phyloP scores from a whole-genome alignment of 2,797 vertebrate genomes.

The Tarsius wallacei region DNA sequence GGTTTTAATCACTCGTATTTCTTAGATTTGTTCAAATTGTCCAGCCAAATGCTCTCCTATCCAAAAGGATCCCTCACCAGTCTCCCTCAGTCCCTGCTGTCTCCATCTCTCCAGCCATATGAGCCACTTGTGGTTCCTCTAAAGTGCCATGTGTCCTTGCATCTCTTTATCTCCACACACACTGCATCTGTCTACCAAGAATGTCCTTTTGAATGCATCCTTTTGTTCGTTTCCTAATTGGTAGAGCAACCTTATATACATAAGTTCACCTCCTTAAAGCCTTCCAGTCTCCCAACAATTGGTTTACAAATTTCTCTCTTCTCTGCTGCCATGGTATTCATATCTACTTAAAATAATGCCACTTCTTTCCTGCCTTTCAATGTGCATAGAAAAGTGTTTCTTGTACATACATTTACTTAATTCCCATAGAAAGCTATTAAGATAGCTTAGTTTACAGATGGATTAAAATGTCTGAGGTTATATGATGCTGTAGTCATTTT shows the following conservation, averaged over 20 bases:
- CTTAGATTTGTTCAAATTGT: background rate
- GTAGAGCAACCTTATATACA: background rate
- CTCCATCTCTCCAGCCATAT: background rate
- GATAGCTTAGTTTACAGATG: background rate
- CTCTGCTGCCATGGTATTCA: background rate
- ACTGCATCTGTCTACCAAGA: background rate
- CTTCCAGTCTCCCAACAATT: background rate
- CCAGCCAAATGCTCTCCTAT: background rate
- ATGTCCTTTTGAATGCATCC: background rate
- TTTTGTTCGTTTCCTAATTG: slow-evolving; percentile 1
- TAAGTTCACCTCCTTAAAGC: background rate
- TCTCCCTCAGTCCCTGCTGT: accelerated
- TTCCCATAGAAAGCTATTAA: slow-evolving; percentile 23
- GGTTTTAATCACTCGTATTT: background rate
- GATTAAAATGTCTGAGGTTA: background rate
- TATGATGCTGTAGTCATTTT: background rate
- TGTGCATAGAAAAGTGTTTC: background rate
- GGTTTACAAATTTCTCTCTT: background rate
- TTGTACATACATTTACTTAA: background rate
- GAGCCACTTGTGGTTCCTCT: background rate
- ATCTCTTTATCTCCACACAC: background rate
- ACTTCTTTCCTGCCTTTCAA: background rate
- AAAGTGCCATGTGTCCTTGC: background rate
- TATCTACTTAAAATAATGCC: background rate
- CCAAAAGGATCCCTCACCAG: background rate